phyloP scores from a whole-genome alignment of 2,888 invertebrate species.

The Pegoplata infirma region DNA sequence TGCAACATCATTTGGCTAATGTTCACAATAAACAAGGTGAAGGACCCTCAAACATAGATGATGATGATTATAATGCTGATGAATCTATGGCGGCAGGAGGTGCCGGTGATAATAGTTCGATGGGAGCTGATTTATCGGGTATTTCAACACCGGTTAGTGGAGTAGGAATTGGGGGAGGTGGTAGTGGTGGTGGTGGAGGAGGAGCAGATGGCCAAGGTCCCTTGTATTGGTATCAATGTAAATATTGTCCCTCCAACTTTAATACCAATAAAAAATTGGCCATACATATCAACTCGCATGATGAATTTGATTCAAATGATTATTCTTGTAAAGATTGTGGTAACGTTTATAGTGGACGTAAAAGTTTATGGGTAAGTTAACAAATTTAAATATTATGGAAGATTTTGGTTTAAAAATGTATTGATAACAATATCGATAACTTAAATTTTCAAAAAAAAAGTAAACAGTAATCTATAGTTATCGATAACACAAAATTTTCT shows the following conservation, averaged over 20 bases:
- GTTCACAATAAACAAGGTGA: slow-evolving; percentile 75
- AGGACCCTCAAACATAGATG: slow-evolving; percentile 64
- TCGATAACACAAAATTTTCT: too few species aligned
- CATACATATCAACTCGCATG: slow-evolving; percentile 78
- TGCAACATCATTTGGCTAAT: slow-evolving; percentile 74
- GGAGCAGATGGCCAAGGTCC: slow-evolving; percentile 64
- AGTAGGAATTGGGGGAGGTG: slow-evolving; percentile 34
- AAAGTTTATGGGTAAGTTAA: slow-evolving; percentile 77
- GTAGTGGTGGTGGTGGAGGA: slow-evolving; percentile 36
- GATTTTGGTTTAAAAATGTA: too few species aligned
- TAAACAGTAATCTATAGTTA: too few species aligned
- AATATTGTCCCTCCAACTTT: slow-evolving; percentile 78
- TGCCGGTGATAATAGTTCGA: slow-evolving; percentile 23
- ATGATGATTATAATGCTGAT: slow-evolving; percentile 56
- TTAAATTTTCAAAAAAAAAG: too few species aligned
- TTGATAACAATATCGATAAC: too few species aligned
- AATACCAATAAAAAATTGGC: slow-evolving; percentile 78
- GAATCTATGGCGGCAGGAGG: slow-evolving; percentile 47
- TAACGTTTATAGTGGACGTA: slow-evolving; percentile 77
- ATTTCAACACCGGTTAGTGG: slow-evolving; percentile 62
- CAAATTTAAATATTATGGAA: not conserved
- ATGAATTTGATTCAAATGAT: slow-evolving; percentile 77
- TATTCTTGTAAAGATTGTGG: slow-evolving; percentile 78
- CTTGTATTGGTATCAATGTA: slow-evolving; percentile 77
- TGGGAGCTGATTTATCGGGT: slow-evolving; percentile 55